These are phyloP conservation scores for Dunckerocampus dactyliophorus DNA, from an alignment of 2,113 vertebrate genomes.

Conservation along the genomic window DNA sequence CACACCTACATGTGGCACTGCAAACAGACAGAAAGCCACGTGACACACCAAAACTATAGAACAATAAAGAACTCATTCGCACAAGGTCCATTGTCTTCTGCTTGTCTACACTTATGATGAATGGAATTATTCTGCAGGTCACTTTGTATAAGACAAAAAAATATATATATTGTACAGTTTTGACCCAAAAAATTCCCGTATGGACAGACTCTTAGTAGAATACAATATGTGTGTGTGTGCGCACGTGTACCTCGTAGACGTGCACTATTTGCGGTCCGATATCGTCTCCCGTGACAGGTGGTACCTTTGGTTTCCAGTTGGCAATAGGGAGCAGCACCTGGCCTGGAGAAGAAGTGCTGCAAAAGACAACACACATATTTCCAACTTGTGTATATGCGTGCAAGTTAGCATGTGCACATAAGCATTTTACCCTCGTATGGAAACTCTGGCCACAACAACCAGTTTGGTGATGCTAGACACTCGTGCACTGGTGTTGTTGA, in stretches of 20 bases:
- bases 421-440: slow-evolving; percentile 86
- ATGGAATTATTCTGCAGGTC: too few species aligned
- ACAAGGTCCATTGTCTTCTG: too few species aligned
- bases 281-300: slow-evolving; percentile 82
- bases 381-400: too few species aligned
- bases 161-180: too few species aligned
- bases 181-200: too few species aligned
- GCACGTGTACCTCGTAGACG: slow-evolving; percentile 83
- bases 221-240: background rate
- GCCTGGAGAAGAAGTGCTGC: slow-evolving; percentile 85
- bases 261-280: slow-evolving; percentile 90
- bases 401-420: background rate
- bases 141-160: too few species aligned
- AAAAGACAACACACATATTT: slow-evolving; percentile 4
- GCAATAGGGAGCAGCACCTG: slow-evolving; percentile 91
- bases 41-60: too few species aligned
- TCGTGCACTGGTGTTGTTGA: slow-evolving; percentile 80
- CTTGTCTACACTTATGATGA: too few species aligned
- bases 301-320: slow-evolving; percentile 84
- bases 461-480: slow-evolving; percentile 81
- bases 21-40: too few species aligned
- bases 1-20: too few species aligned
- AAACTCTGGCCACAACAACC: slow-evolving; percentile 84
- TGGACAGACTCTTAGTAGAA: too few species aligned
- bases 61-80: too few species aligned